Percentiles rank a stretch among this genome's conserved stretches.
phyloP scores from a whole-genome alignment of 2,888 invertebrate species.

The Deilephila porcellus region DNA sequence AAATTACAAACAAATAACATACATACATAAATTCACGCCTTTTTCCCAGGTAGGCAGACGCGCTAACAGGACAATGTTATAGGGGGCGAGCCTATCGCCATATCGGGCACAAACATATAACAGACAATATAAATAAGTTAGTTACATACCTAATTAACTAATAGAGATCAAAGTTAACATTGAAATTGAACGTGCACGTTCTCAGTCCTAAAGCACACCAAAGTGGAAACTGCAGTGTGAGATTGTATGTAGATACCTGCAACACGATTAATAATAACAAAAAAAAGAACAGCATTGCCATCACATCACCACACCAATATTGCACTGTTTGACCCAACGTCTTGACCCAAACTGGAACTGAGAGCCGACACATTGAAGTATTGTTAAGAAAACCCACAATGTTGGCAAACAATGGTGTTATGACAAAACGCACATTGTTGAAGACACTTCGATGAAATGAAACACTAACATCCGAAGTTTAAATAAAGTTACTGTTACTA shows the following conservation, averaged over 20 bases:
- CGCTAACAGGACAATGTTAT: no score
- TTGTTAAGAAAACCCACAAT: constrained; percentile 10
- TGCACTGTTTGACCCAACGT: constrained; percentile 9
- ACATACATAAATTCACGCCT: no score
- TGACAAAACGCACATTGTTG: constrained; percentile 9
- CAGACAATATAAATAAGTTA: not conserved
- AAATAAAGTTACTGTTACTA: not conserved
- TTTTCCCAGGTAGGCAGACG: no score
- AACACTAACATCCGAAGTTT: constrained; percentile 7
- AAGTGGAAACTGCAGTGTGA: constrained; percentile 53
- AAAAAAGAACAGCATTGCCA: constrained; percentile 41
- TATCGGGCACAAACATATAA: no score
- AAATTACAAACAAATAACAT: no score
- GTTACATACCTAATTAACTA: constrained; percentile 45
- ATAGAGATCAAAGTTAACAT: constrained; percentile 50
- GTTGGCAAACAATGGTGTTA: constrained; percentile 22
- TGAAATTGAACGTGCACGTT: constrained; percentile 49
- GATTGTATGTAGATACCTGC: constrained; percentile 59
- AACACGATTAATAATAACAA: constrained; percentile 45
- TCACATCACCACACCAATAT: constrained; percentile 28
- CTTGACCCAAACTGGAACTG: not conserved
- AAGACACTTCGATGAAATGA: not conserved
- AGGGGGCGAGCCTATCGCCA: no score
- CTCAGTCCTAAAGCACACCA: constrained; percentile 49
- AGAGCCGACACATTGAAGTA: not conserved